These are phyloP conservation scores for Bedellia somnulentella DNA, from an alignment of 2,888 invertebrate genomes.

Conservation along the genomic window DNA sequence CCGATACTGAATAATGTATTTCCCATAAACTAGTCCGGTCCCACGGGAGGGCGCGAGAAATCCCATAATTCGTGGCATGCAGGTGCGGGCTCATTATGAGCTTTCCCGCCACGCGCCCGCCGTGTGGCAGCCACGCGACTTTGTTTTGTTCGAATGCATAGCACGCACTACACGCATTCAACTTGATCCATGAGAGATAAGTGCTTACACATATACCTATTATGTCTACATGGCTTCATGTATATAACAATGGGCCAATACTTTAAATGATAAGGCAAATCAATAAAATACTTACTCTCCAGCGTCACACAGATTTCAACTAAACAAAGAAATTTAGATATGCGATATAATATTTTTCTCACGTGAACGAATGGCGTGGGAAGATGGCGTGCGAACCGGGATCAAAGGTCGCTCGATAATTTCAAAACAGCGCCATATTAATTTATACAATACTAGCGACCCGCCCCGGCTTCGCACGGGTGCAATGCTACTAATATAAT, in stretches of 20 bases:
- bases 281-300: too few species aligned
- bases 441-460: too few species aligned
- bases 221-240: constrained; percentile 7
- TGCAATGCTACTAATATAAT: too few species aligned
- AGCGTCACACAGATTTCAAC: too few species aligned
- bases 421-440: too few species aligned
- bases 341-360: too few species aligned
- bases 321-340: too few species aligned
- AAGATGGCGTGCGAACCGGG: constrained; percentile 23
- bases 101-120: constrained; percentile 48
- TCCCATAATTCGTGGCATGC: constrained; percentile 53
- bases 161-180: constrained; percentile 25
- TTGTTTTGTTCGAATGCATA: constrained; percentile 26
- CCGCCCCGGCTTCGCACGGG: too few species aligned
- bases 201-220: constrained; percentile 10
- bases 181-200: constrained; percentile 20
- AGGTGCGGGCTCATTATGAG: constrained; percentile 57
- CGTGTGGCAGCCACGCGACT: constrained; percentile 24
- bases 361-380: constrained; percentile 48
- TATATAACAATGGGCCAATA: too few species aligned
- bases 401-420: constrained; percentile 50
- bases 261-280: too few species aligned
- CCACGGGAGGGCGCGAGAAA: constrained; percentile 61
- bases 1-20: too few species aligned
- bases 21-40: too few species aligned